Evolutionary conservation across 1,140 invertebrate species (phyloP).

Genomic region (Pomacea maculata): DNA sequence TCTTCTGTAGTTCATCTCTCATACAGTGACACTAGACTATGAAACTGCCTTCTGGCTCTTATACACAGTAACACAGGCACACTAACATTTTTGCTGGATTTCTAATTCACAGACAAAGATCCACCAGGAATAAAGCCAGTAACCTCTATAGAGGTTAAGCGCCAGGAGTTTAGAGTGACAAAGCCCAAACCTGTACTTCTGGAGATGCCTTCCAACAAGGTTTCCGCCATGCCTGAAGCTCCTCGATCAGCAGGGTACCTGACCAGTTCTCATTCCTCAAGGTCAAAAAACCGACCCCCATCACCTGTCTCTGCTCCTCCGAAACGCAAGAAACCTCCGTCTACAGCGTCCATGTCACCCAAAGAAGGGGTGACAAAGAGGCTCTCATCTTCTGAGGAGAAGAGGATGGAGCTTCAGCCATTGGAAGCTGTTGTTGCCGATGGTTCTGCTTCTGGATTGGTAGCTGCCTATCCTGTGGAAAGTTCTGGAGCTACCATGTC

Average conservation of each 20-base stretch:
- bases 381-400: too few species aligned
- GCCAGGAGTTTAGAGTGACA: constrained; percentile 46
- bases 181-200: constrained; percentile 42
- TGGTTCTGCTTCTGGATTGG: too few species aligned
- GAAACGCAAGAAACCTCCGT: constrained; percentile 26
- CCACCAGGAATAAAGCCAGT: constrained; percentile 1
- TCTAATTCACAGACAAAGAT: constrained; percentile 1
- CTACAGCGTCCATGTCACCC: constrained; percentile 4
- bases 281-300: constrained; percentile 1
- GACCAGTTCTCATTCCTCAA: constrained; percentile 6
- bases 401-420: too few species aligned
- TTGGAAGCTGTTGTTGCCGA: too few species aligned
- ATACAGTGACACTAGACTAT: too few species aligned
- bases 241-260: not conserved
- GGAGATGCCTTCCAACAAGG: constrained; percentile 20
- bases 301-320: constrained; percentile 16
- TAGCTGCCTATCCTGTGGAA: too few species aligned
- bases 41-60: too few species aligned
- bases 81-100: not conserved
- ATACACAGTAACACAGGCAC: too few species aligned
- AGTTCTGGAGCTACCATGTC: too few species aligned
- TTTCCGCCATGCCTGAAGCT: not conserved
- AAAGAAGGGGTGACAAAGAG: too few species aligned
- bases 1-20: too few species aligned
- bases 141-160: constrained; percentile 18